Base-by-base conservation (phyloP, 2,888 invertebrate genomes). In the Pristionchus entomophagus region DNA sequence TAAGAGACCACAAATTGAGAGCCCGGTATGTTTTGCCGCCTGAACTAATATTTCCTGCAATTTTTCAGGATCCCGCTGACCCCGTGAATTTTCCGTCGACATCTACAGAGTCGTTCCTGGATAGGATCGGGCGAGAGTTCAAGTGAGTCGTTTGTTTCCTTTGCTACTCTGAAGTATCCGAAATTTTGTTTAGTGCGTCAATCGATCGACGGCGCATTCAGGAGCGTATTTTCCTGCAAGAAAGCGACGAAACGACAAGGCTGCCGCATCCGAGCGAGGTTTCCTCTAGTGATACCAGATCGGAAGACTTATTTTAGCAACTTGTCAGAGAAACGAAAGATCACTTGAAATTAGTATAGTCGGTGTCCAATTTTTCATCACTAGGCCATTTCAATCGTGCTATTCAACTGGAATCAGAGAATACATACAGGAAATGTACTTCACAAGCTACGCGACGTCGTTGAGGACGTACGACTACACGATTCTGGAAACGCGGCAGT, bases 191-290 rank as follows among this genome's bases (percentile, higher is more conserved):
- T 45, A 65, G 65, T 19, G 4, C 32, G 0, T 65, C 65, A 2
- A 65, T 65, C 19, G 65, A 65, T 32, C 32, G 35, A 0, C 65
- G 65, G 5, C 17, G 65, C 32, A 35, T 19, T 0, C 65, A 65
- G 38, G 65, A 65, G 22, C 65, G 65, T 5, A 5, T 65, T 5
- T 65, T 65, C 35, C 65, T 65, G 3, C 32, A 19, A 0, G 35
- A 65, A 65, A 35, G 65, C 22, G 35, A 35, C 22, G 65, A 65
- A 22, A 65, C 65, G 17, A 4, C 22, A 8, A 17, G 65, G 2
- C 22, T 65, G 32, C 65, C 65, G 65, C 65, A 65, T 22, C 65
- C 65, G 65, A 65, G 35, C 35, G 65, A 65, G 65, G 65, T 65
- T 26, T 59, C 22, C 8, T n/a, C n/a, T n/a, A n/a, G n/a, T n/a